phyloP scores from a whole-genome alignment of 2,888 invertebrate genomes.

The Nycteola revayana region DNA sequence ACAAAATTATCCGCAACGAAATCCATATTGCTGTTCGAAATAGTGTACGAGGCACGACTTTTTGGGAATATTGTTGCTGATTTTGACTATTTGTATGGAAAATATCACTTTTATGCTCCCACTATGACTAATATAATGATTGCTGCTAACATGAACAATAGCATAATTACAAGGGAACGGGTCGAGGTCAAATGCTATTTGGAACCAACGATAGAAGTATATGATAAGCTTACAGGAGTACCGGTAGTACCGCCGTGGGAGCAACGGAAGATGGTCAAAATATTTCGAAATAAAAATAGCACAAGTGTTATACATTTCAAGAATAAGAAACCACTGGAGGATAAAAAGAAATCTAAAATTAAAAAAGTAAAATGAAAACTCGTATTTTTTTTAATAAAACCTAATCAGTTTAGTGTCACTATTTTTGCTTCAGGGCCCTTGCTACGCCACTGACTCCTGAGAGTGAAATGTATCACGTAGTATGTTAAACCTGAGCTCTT shows the following conservation, averaged over 20 bases:
- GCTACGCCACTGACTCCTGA: no score
- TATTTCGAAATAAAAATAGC: slow-evolving; percentile 18
- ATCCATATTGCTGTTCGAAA: slow-evolving; percentile 46
- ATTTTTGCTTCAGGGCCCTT: no score
- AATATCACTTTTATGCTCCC: slow-evolving; percentile 64
- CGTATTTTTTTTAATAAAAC: no score
- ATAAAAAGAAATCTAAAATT: no score
- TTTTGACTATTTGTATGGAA: slow-evolving; percentile 52
- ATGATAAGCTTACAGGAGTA: slow-evolving; percentile 41
- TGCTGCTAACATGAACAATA: slow-evolving; percentile 49
- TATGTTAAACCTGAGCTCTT: no score
- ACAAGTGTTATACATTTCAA: slow-evolving; percentile 19
- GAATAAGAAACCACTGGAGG: slow-evolving; percentile 5
- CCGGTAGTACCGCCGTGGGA: slow-evolving; percentile 6
- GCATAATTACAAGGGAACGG: slow-evolving; percentile 47
- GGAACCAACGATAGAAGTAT: slow-evolving; percentile 45
- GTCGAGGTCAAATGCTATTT: slow-evolving; percentile 53
- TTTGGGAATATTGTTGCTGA: slow-evolving; percentile 51
- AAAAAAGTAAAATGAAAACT: no score
- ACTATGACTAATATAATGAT: slow-evolving; percentile 51
- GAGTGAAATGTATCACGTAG: no score
- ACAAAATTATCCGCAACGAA: slow-evolving; percentile 45
- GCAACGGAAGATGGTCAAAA: slow-evolving; percentile 17
- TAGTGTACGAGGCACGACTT: slow-evolving; percentile 45
- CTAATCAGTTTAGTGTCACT: no score